These are phyloP conservation scores for Zoanthus gigantus DNA, from an alignment of 92 coral and sea anemone genomes.

Conservation along the genomic window DNA sequence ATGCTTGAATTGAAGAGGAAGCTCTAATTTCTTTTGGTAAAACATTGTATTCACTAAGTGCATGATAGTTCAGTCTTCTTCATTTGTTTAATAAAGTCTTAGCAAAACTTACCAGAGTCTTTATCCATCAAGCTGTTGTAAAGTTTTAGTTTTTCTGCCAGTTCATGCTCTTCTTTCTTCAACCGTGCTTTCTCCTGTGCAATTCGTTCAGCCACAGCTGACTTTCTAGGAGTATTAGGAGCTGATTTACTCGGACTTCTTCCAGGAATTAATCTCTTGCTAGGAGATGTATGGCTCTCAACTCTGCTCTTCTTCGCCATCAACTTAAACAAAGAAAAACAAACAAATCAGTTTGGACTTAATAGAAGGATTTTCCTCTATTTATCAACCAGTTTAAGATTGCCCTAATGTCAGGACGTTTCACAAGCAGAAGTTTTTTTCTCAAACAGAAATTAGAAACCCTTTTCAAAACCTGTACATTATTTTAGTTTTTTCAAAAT, in stretches of 20 bases:
- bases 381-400: too few relatives aligned
- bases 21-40: too few relatives aligned
- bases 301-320: conserved; percentile 24
- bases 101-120: conserved; percentile 1
- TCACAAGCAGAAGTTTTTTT: too few relatives aligned
- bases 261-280: conserved; percentile 20
- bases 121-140: conserved; percentile 53
- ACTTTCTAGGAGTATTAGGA: conserved; percentile 61
- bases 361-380: too few relatives aligned
- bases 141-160: conserved; percentile 75
- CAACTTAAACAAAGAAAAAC: not conserved
- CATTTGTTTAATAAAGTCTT: too few relatives aligned
- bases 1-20: too few relatives aligned
- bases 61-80: too few relatives aligned
- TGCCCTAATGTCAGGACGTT: too few relatives aligned
- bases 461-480: too few relatives aligned
- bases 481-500: too few relatives aligned
- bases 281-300: conserved; percentile 2
- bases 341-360: not conserved
- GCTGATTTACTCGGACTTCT: conserved; percentile 55
- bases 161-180: conserved; percentile 83
- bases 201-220: conserved; percentile 70
- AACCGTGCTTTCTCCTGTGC: conserved; percentile 90
- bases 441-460: too few relatives aligned
- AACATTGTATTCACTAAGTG: too few relatives aligned